A percentile compares a stretch with the other conserved stretches of the same genome.
Conservation (phyloP, 1,140 invertebrate species). For the Nebria ingens region DNA sequence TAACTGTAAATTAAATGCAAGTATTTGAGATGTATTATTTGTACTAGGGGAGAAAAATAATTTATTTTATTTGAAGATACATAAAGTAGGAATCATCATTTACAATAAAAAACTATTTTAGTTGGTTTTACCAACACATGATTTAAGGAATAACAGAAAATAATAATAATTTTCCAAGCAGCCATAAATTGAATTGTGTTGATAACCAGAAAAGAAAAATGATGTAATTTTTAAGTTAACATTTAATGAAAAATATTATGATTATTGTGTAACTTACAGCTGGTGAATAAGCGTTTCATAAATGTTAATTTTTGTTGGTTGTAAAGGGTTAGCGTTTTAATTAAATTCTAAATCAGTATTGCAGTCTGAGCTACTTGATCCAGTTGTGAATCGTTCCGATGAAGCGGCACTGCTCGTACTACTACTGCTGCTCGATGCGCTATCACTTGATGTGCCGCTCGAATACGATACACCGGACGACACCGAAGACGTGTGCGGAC, state of each 20-base stretch:
- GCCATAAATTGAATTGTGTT: too few relatives aligned
- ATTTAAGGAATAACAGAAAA: too few relatives aligned
- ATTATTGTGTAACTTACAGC: neutral
- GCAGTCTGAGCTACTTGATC: neutral
- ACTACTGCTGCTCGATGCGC: neutral
- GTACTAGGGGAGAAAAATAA: too few relatives aligned
- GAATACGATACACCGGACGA: neutral
- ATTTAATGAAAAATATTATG: neutral
- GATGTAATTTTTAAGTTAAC: neutral
- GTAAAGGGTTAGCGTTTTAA: neutral
- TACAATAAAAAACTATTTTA: too few relatives aligned
- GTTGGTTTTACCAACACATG: too few relatives aligned
- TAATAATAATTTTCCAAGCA: too few relatives aligned
- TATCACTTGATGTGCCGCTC: neutral
- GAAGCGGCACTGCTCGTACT: neutral
- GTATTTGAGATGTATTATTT: too few relatives aligned
- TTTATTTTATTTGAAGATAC: too few relatives aligned
- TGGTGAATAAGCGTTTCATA: neutral
- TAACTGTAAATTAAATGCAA: too few relatives aligned
- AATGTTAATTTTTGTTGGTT: too few relatives aligned
- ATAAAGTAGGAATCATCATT: too few relatives aligned
- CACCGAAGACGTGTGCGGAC: neutral
- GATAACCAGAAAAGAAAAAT: neutral
- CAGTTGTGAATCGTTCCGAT: neutral
- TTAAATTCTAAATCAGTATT: conserved; percentile 5